Conservation (phyloP, 2,113 vertebrate genomes). For the Fregata magnificens region DNA sequence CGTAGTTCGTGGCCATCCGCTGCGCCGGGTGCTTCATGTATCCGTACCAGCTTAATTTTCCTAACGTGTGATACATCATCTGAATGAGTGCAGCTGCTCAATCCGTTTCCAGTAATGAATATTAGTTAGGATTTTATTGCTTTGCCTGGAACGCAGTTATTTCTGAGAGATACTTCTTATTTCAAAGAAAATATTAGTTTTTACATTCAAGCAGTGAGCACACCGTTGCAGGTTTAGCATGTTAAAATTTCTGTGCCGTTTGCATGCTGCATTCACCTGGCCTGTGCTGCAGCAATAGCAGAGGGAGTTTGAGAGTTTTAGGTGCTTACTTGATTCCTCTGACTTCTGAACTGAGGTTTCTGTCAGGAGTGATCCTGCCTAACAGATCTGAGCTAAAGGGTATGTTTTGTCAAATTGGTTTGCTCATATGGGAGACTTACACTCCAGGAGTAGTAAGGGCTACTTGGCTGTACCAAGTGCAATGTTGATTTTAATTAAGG, state of each 20-base stretch:
- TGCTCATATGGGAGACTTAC: neutral
- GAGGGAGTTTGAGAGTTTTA: neutral
- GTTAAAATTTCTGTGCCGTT: neutral
- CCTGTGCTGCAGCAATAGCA: fast-evolving
- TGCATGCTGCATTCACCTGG: fast-evolving
- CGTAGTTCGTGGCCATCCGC: neutral
- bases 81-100: neutral
- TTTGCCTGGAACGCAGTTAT: neutral
- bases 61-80: fast-evolving
- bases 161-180: neutral
- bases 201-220: fast-evolving
- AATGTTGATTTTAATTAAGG: neutral
- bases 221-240: neutral
- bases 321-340: neutral
- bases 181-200: neutral
- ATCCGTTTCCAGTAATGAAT: fast-evolving
- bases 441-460: neutral
- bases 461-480: neutral
- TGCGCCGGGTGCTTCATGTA: fast-evolving
- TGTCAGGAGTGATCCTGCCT: neutral
- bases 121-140: neutral
- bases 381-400: neutral
- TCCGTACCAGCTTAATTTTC: neutral
- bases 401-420: neutral
- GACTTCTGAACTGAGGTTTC: neutral